Base-by-base conservation (phyloP, 2,888 invertebrate genomes). In the Agrotis segetum region DNA sequence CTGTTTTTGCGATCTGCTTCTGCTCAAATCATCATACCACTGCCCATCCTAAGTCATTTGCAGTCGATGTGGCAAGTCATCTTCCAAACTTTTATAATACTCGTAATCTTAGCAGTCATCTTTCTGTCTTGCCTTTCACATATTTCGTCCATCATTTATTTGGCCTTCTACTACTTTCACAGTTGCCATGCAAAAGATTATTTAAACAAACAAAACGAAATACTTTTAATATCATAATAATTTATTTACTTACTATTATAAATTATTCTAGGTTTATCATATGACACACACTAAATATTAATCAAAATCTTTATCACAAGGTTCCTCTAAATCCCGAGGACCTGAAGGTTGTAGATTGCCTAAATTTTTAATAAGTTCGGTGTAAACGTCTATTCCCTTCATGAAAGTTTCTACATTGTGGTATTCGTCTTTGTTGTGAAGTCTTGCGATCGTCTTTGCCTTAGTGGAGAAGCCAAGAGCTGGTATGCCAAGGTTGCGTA, bases 391-490 rank as follows among this genome's bases (percentile, higher is more conserved):
- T 16, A 94, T 92, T 3, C 94, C 94, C 16, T 86, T 79, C 0
- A 93, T 53, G 70, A 93, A 93, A 0, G 86, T 89, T 19, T 87
- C 84, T 0, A 92, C 85, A 44, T 92, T 90, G 3, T 91, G 77
- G 60, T 92, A 92, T 79, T 95, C 95, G 53, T 95, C 75, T 46
- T 85, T 85, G 9, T 66, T 85, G 59, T 95, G 94, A 0, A 89
- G 3, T 44, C 83, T 84, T 3, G 76, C 2, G 2, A 59, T 68
- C 2, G 92, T 93, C 53, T 87, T 85, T 4, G 80, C 71, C 75
- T 90, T 93, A 19, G 93, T 84, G 0, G 92, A 64, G 75, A 95
- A 93, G 2, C 94, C 94, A 0, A 95, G 67, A 0, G 93, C 93
- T 6, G 93, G 93, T 29, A 93, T 88, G 0, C 92, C 94, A 1